phyloP scores from a whole-genome alignment of 2,888 invertebrate genomes.

The Stomorhina lunata region DNA sequence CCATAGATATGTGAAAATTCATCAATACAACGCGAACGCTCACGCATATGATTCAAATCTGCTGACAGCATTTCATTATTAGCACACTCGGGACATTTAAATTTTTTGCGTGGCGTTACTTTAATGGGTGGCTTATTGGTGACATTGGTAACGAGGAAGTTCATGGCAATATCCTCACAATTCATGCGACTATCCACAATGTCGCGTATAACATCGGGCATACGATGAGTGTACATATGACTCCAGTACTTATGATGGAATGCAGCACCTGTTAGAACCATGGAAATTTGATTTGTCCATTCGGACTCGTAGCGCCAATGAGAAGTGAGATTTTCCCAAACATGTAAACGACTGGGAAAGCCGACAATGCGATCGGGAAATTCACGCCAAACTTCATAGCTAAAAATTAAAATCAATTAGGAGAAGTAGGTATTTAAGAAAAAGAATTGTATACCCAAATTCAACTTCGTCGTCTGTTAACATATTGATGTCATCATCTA shows the following conservation, averaged over 20 bases:
- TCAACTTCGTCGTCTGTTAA: constrained; percentile 96
- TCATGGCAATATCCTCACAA: constrained; percentile 99
- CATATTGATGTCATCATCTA: constrained; percentile 98
- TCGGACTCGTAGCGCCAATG: constrained; percentile 97
- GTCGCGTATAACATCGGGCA: constrained; percentile 90
- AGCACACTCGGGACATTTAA: constrained; percentile 96
- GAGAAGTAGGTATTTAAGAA: no score
- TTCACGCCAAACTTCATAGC: constrained; percentile 96
- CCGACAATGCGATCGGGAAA: constrained; percentile 98
- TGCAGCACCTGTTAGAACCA: constrained; percentile 97
- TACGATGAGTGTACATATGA: constrained; percentile 93
- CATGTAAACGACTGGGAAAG: constrained; percentile 96
- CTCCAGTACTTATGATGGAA: constrained; percentile 99
- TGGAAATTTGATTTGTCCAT: constrained; percentile 97
- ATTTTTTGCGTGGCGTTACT: constrained; percentile 96
- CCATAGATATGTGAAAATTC: constrained; percentile 89
- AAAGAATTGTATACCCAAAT: no score
- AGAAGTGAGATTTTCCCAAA: constrained; percentile 93
- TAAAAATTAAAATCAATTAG: constrained; percentile 58
- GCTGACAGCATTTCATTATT: constrained; percentile 97
- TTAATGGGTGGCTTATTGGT: constrained; percentile 97
- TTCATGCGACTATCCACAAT: constrained; percentile 98
- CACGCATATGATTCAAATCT: constrained; percentile 95
- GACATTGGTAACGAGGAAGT: constrained; percentile 95
- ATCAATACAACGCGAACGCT: constrained; percentile 94